phyloP scores from a whole-genome alignment of 2,797 vertebrate species.

The Oreochromis grahami region DNA sequence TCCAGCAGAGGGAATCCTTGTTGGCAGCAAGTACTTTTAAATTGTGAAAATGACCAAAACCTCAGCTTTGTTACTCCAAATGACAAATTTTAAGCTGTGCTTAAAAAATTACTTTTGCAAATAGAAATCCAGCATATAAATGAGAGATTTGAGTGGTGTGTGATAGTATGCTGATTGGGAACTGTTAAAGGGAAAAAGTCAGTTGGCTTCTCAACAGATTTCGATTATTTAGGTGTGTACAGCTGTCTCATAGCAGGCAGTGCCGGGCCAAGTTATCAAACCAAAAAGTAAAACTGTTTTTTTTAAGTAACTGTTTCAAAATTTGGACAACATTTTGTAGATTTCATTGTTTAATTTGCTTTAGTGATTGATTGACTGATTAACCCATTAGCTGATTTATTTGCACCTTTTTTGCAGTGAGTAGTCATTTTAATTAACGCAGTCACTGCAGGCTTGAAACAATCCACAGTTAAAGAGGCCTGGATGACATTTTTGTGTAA shows the following conservation, averaged over 20 bases:
- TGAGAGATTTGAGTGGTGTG: neutral
- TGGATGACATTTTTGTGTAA: neutral
- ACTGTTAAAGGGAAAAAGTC: neutral
- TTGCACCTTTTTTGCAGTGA: neutral
- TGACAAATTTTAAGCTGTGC: neutral
- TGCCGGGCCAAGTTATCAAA: neutral
- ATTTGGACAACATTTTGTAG: neutral
- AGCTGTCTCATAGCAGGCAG: neutral
- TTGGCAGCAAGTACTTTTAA: neutral
- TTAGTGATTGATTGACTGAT: neutral
- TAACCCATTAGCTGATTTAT: neutral
- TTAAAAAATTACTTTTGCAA: neutral
- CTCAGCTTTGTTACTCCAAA: neutral
- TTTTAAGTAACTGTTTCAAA: neutral
- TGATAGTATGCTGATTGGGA: neutral
- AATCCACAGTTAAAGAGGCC: neutral
- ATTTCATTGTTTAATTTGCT: neutral
- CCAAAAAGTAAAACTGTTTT: neutral
- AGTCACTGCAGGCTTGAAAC: neutral
- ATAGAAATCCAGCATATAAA: neutral
- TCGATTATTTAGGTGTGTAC: neutral
- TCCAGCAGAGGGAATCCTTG: neutral
- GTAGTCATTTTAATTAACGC: neutral
- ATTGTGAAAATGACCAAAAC: neutral
- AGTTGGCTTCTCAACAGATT: neutral